Conservation (phyloP, 2,797 vertebrate genomes). For the Triplophysa bombifrons region DNA sequence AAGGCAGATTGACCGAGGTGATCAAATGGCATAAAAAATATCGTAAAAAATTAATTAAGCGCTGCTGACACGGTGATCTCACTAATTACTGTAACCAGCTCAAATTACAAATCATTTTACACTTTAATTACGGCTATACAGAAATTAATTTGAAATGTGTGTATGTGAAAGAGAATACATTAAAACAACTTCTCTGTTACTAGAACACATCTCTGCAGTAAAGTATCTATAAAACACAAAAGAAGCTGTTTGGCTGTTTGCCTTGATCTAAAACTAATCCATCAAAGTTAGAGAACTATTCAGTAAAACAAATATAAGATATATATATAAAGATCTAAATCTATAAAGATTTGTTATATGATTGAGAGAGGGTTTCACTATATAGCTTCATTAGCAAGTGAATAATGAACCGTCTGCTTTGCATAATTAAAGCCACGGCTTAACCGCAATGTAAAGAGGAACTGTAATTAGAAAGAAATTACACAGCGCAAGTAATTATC, state of each 20-base stretch:
- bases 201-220: background rate
- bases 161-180: background rate
- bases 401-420: conserved; percentile 60
- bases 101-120: background rate
- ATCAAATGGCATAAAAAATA: conserved; percentile 44
- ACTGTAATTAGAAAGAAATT: conserved; percentile 51
- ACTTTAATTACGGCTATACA: background rate
- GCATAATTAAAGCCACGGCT: conserved; percentile 61
- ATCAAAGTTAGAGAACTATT: background rate
- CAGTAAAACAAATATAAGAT: background rate
- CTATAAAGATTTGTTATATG: background rate
- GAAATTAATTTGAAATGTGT: background rate
- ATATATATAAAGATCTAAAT: too few relatives aligned
- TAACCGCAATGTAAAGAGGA: conserved; percentile 56
- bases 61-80: conserved; percentile 35
- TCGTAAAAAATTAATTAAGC: conserved; percentile 49
- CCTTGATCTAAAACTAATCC: background rate
- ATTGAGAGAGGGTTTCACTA: background rate
- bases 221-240: background rate
- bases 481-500: conserved; percentile 48
- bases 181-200: background rate
- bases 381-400: conserved; percentile 55
- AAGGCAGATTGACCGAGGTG: conserved; percentile 37
- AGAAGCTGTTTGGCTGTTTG: background rate
- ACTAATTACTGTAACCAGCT: background rate